A percentile compares a stretch with the other conserved stretches of the same genome.
Conservation (phyloP, 2,888 invertebrate genomes). For the Scelioninae gen. 1 region DNA sequence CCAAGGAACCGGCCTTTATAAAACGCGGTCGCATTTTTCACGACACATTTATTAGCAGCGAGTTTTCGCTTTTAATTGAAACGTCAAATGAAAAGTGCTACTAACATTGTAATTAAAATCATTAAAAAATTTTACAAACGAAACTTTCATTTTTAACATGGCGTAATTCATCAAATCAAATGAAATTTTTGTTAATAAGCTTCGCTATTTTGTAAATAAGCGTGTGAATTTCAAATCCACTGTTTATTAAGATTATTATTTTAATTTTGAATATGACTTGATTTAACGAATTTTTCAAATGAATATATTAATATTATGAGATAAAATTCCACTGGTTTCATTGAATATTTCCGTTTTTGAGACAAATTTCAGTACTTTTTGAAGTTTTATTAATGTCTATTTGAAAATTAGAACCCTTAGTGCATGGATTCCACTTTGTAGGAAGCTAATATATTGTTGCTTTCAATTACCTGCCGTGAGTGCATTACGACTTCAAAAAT, state of each 20-base stretch:
- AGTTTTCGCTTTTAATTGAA: slow-evolving; percentile 37
- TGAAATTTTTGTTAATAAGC: slow-evolving; percentile 5
- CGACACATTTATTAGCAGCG: slow-evolving; percentile 22
- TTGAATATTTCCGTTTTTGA: no score
- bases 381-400: background rate
- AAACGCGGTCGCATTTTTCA: slow-evolving; percentile 33
- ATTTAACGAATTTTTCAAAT: no score
- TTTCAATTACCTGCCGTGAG: background rate
- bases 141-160: slow-evolving; percentile 1
- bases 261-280: background rate
- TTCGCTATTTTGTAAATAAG: background rate
- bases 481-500: background rate
- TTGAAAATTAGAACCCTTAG: background rate
- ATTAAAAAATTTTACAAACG: slow-evolving; percentile 9
- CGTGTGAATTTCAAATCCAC: background rate
- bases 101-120: slow-evolving; percentile 17
- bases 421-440: background rate
- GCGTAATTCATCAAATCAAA: slow-evolving; percentile 2
- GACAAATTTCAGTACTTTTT: no score
- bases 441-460: background rate
- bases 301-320: no score
- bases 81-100: slow-evolving; percentile 21
- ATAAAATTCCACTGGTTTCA: no score
- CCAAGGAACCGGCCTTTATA: slow-evolving; percentile 14
- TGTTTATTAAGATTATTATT: background rate